Base-by-base conservation (phyloP, 2,113 vertebrate genomes). In the Tupaia chinensis region DNA sequence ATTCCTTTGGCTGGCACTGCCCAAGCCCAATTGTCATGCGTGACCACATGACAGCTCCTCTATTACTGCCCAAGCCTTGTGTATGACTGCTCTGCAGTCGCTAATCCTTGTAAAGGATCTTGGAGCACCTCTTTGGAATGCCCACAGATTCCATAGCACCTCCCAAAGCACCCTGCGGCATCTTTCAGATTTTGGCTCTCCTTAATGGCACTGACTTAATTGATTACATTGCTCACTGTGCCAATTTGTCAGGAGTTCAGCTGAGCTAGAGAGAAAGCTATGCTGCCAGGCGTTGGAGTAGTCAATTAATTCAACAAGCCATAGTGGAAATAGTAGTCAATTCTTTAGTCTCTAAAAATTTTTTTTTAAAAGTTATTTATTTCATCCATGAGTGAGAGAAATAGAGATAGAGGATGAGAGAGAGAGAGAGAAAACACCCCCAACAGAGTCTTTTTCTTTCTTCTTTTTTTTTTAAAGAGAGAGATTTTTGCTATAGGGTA, bases 281-380 rank as follows among this genome's bases (percentile, higher is more conserved):
- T 91, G 20, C 29, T 74, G 60, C 34, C 53, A 53, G 19, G 34
- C 65, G 3, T 20, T n/a, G 15, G 78, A 79, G 68, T 69, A 70
- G 25, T 6, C 17, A 69, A 89, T 69, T 70, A 81, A 74, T 63
- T 12, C 22, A 56, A 63, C 56, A 83, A 84, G 76, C 32, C 19
- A 80, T 61, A 73, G 61, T 29, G 15, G 23, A 93, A 80, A 34
- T 61, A 60, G 95, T 19, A 80, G 25, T 29, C 44, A 72, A n/a
- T 19, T 15, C 32, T 87, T 54, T 17, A 29, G 23, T 76, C 60
- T 44, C 25, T 34, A n/a, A n/a, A 44, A 44, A 44, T 44, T 44
- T 44, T 44, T 44, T 44, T 44, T 44, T 44, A 44, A 44, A 44
- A 44, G 44, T 44, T 44, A 44, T 5, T 44, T 44, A 44, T 44